Percentiles rank a stretch among this genome's conserved stretches.
These are phyloP conservation scores for Psittacula cyanocephala DNA, from an alignment of 2,113 vertebrate species.

Conservation along the genomic window DNA sequence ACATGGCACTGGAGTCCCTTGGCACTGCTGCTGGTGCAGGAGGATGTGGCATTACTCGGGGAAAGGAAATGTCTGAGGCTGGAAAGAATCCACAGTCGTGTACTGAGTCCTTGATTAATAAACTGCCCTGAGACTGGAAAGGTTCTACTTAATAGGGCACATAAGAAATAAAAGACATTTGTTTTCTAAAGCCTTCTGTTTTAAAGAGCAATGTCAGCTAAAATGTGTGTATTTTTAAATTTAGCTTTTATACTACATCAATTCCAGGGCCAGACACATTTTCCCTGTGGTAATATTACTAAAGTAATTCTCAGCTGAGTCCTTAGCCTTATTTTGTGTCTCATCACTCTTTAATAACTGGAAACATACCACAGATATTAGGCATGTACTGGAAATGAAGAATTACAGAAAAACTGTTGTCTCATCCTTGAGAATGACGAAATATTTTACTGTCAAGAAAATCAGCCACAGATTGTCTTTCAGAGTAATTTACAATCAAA, in stretches of 20 bases:
- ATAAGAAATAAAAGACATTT: neutral
- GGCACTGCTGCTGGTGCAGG: neutral
- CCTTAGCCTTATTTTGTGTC: neutral
- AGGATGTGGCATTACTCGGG: rapidly evolving
- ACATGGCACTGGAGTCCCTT: neutral
- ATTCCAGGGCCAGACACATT: neutral
- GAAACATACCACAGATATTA: neutral
- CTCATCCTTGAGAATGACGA: neutral
- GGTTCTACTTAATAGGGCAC: neutral
- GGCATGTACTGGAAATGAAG: neutral
- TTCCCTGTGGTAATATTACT: neutral
- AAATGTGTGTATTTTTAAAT: conserved; percentile 4
- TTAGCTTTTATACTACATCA: neutral
- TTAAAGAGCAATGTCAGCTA: neutral
- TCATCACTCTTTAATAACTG: neutral
- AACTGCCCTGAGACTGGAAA: neutral
- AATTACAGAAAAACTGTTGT: neutral
- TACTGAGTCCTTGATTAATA: neutral
- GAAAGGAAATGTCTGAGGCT: neutral
- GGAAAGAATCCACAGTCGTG: neutral
- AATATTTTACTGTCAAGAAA: neutral
- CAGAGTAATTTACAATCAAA: neutral
- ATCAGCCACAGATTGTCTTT: neutral
- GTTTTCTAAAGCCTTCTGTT: neutral
- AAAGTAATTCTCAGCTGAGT: neutral